These are phyloP conservation scores for Parapristionchus giblindavisi DNA, from an alignment of 2,888 invertebrate species.

Conservation along the genomic window DNA sequence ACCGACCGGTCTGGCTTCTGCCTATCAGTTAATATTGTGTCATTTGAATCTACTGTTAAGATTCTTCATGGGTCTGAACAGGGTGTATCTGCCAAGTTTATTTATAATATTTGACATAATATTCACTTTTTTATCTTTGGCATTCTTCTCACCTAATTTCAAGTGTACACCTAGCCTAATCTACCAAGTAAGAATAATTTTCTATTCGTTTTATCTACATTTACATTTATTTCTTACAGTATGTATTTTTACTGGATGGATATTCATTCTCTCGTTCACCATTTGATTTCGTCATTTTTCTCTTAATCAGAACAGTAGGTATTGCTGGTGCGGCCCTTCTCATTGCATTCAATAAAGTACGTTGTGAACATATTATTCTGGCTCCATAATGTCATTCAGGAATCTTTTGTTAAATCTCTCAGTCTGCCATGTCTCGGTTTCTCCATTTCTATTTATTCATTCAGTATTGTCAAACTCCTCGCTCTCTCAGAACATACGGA, in stretches of 20 bases:
- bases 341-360: constrained; percentile 39
- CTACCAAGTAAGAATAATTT: not conserved
- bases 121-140: constrained; percentile 47
- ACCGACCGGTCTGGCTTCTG: no score
- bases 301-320: constrained; percentile 37
- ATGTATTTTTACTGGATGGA: constrained; percentile 28
- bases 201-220: not conserved
- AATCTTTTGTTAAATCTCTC: not conserved
- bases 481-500: constrained; percentile 59
- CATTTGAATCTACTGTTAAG: not conserved
- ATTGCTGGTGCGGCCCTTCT: constrained; percentile 40
- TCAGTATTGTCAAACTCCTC: constrained; percentile 57
- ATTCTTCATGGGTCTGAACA: constrained; percentile 12
- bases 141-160: constrained; percentile 45
- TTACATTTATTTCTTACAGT: not conserved
- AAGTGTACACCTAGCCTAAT: constrained; percentile 37
- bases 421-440: constrained; percentile 26
- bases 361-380: not conserved
- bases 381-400: not conserved
- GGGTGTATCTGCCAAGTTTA: constrained; percentile 11
- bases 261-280: constrained; percentile 44
- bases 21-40: no score
- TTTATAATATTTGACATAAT: constrained; percentile 44
- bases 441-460: constrained; percentile 41
- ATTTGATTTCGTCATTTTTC: constrained; percentile 45